Evolutionary conservation across 1,140 invertebrate genomes (phyloP).

Genomic region (Camponotus floridanus): DNA sequence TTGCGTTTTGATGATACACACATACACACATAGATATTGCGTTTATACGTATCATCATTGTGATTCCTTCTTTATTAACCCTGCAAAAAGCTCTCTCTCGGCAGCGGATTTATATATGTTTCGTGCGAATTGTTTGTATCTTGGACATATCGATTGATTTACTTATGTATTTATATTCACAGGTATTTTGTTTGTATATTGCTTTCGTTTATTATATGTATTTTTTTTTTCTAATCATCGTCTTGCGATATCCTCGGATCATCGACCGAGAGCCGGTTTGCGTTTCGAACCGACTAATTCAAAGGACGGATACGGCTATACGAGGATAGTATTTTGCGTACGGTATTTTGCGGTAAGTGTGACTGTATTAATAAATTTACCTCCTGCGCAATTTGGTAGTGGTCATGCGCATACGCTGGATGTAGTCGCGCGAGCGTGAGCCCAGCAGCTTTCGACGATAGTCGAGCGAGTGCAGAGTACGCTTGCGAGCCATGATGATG

Average conservation of each 20-base stretch:
- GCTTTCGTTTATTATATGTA: conserved; percentile 46
- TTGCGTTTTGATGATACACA: conserved; percentile 70
- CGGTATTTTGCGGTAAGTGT: conserved; percentile 77
- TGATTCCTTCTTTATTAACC: conserved; percentile 77
- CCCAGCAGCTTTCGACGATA: conserved; percentile 84
- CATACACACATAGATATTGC: conserved; percentile 47
- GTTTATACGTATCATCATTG: conserved; percentile 74
- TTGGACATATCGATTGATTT: conserved; percentile 46
- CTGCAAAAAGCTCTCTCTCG: conserved; percentile 81
- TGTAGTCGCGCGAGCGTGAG: conserved; percentile 84
- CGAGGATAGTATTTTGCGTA: conserved; percentile 75
- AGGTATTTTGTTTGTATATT: conserved; percentile 49
- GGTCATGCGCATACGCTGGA: conserved; percentile 84
- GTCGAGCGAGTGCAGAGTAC: conserved; percentile 81
- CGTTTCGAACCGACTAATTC: conserved; percentile 49
- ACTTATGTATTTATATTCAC: conserved; percentile 20
- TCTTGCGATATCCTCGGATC: conserved; percentile 77
- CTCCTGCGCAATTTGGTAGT: conserved; percentile 84
- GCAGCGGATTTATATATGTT: conserved; percentile 73
- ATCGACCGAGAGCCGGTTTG: conserved; percentile 72
- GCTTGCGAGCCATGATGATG: conserved; percentile 80
- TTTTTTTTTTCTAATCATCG: conserved; percentile 67
- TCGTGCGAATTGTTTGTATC: conserved; percentile 72
- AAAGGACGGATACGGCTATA: conserved; percentile 67
- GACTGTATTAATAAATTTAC: conserved; percentile 83